Percentiles rank a stretch among this genome's conserved stretches.
These are phyloP conservation scores for Regulus satrapa DNA, from an alignment of 2,113 vertebrate genomes.

Conservation along the genomic window DNA sequence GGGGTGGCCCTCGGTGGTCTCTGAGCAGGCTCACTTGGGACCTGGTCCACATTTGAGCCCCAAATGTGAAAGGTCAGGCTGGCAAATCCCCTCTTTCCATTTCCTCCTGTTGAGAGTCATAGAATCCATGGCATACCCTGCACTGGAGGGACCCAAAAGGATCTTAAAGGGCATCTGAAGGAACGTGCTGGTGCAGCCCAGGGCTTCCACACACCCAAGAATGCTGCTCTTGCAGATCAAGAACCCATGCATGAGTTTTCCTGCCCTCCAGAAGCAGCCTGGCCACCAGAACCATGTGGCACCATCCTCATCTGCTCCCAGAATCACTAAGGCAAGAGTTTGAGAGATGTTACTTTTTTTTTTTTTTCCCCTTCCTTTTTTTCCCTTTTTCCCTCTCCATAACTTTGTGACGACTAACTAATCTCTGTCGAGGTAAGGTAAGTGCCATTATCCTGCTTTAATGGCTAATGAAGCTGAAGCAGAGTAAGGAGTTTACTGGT, in stretches of 20 bases:
- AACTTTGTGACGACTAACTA: background rate
- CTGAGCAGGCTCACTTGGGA: background rate
- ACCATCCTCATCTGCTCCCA: background rate
- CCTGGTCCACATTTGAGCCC: background rate
- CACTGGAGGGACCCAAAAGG: background rate
- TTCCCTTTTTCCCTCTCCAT: fast-evolving
- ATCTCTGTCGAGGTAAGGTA: constrained; percentile 12
- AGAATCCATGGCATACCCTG: no score
- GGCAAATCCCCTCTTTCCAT: background rate
- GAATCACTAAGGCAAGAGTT: background rate
- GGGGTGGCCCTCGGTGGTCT: fast-evolving
- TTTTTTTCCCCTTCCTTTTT: no score
- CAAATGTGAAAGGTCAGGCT: background rate
- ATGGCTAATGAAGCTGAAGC: constrained; percentile 31
- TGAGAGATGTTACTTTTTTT: background rate
- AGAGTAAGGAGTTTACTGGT: constrained; percentile 47
- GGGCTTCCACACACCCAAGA: background rate
- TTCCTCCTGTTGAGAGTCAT: background rate
- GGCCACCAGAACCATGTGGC: fast-evolving
- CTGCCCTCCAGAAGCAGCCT: background rate
- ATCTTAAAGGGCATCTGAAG: background rate
- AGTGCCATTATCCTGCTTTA: constrained; percentile 17
- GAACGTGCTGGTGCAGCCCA: fast-evolving
- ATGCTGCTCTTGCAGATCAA: background rate
- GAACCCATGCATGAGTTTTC: background rate